Conservation (phyloP, 1,140 invertebrate genomes). For the Heliconius hermathena region DNA sequence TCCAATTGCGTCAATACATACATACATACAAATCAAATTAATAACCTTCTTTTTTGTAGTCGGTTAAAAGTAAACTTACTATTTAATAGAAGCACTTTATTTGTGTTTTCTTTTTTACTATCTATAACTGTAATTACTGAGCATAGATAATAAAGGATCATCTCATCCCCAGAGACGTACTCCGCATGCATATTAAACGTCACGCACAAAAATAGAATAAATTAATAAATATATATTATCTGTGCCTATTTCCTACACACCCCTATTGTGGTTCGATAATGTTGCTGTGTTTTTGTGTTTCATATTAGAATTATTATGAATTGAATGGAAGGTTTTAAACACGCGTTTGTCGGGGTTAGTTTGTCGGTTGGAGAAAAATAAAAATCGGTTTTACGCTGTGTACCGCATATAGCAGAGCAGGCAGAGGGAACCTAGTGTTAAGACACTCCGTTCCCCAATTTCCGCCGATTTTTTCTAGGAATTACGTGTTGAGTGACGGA, state of each 20-base stretch:
- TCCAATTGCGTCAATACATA: too few species aligned
- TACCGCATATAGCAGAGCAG: too few species aligned
- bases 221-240: conserved; percentile 45
- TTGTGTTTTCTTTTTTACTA: not conserved
- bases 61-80: too few species aligned
- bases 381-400: too few species aligned
- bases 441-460: too few species aligned
- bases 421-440: too few species aligned
- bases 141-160: conserved; percentile 16
- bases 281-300: conserved; percentile 1
- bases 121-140: conserved; percentile 4
- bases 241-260: conserved; percentile 46
- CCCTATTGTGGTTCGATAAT: conserved; percentile 32
- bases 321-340: not conserved
- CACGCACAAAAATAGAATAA: conserved; percentile 65
- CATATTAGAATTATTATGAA: not conserved
- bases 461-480: too few species aligned
- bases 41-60: too few species aligned
- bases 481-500: too few species aligned
- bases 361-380: too few species aligned
- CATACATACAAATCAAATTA: too few species aligned
- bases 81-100: not conserved
- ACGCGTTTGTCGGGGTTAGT: too few species aligned
- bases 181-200: conserved; percentile 62
- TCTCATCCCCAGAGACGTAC: conserved; percentile 11